Evolutionary conservation across 2,113 vertebrate genomes (phyloP), one percentile per base, ranked within the genome.

Genomic region (Grallaria varia): DNA sequence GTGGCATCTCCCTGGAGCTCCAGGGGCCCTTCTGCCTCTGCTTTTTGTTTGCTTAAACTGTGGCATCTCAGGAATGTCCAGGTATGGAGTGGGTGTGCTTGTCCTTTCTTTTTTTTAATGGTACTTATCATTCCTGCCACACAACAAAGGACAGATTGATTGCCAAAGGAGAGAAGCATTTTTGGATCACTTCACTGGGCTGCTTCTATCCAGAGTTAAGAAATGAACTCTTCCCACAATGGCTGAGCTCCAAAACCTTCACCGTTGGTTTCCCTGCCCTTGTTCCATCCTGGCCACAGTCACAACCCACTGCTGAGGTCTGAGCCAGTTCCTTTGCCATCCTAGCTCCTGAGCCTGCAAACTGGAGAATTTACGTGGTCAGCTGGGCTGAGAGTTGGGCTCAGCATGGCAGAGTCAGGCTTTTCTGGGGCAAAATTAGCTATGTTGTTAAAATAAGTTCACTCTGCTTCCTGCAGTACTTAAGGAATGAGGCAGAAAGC

Each of bases 1-100:
- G 5, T 45, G 35, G 59, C 44, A 42, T 28, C 84, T 59, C 45
- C 84, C 49, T 2, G 12, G 15, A 59, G 66, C 69, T 53, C 66
- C 22, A 14, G 76, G 84, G 84, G 35, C 72, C 91, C 33, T 68
- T 19, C 59, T n/a, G 52, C 17, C 69, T 67, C 60, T 52, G 52
- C 68, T 53, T 63, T 88, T 47, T 86, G 90, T 94, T 94, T 88
- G 83, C 35, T 88, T 35, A 17, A 88, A 25, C 91, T 27, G 8
- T 60, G 94, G 95, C 77, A 96, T 94, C 66, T 81, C 77, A 95
- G 88, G 95, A 97, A 97, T 96, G 31, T 87, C 73, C 89, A 92
- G 90, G 93, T 93, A 96, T 23, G 74, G 83, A 55, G 52, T 14
- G 9, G n/a, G n/a, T 45, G 63, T 39, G 86, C 89, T 83, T 67